Conservation (phyloP, 2,888 invertebrate genomes). For the Pocota personata region DNA sequence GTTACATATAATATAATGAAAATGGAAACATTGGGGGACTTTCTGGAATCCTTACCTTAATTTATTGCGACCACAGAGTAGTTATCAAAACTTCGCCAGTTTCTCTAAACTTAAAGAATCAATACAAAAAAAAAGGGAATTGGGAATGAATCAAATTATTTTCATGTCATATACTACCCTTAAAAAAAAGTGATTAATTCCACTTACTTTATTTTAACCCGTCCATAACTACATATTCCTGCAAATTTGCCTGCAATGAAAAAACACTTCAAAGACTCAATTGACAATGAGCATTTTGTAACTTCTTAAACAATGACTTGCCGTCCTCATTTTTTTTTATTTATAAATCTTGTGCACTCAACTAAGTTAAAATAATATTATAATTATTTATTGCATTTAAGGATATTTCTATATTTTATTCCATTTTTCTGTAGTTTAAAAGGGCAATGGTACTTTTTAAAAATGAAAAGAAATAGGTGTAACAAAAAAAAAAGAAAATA, state of each 20-base stretch:
- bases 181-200: neutral
- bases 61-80: too few relatives aligned
- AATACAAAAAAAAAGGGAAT: too few relatives aligned
- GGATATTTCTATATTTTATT: conserved; percentile 43
- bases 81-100: too few relatives aligned
- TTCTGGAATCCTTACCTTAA: too few relatives aligned
- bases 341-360: conserved; percentile 1
- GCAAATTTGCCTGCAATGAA: neutral
- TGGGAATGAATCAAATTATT: too few relatives aligned
- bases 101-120: too few relatives aligned
- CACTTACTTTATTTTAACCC: neutral
- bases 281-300: neutral
- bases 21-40: too few relatives aligned
- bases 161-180: neutral
- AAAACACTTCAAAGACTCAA: neutral
- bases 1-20: too few relatives aligned
- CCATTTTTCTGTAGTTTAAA: conserved; percentile 34
- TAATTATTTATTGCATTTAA: conserved; percentile 35
- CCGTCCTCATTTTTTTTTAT: neutral
- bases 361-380: neutral
- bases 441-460: conserved; percentile 65
- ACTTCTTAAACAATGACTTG: neutral
- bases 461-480: conserved; percentile 28
- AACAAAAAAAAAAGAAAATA: neutral
- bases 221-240: neutral